Conservation (phyloP, 92 coral and sea anemone genomes). For the Phenganax stokvisi region DNA sequence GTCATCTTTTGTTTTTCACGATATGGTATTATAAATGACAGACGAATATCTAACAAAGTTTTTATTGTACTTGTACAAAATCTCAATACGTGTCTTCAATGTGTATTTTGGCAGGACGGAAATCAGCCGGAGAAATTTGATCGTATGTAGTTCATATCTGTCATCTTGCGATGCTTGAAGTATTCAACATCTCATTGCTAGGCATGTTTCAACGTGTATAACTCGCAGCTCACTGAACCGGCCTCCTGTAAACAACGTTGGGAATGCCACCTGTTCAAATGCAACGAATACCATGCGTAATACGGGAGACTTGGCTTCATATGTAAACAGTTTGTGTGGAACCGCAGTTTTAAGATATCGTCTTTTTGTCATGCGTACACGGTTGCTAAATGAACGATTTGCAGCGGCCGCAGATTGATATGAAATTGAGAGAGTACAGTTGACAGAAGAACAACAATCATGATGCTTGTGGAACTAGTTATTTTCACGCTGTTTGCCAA, state of each 20-base stretch:
- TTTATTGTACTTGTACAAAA: constrained; percentile 8
- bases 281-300: neutral
- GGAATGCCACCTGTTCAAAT: constrained; percentile 30
- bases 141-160: constrained; percentile 9
- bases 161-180: neutral
- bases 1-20: neutral
- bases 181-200: constrained; percentile 1
- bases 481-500: constrained; percentile 7
- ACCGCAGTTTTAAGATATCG: constrained; percentile 29
- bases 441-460: constrained; percentile 28
- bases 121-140: constrained; percentile 16
- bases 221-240: neutral
- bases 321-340: constrained; percentile 20
- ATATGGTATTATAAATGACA: neutral
- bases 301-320: neutral
- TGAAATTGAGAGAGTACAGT: constrained; percentile 16
- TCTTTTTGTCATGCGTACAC: constrained; percentile 23
- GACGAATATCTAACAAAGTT: neutral
- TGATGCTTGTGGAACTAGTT: constrained; percentile 15
- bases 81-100: neutral
- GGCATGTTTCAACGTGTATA: constrained; percentile 30
- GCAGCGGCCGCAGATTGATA: constrained; percentile 15
- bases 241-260: constrained; percentile 15
- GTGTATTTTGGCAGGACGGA: neutral
- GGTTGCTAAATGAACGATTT: constrained; percentile 20